Evolutionary conservation across 2,888 invertebrate genomes (phyloP).

Genomic region (Brachylomia viminalis): DNA sequence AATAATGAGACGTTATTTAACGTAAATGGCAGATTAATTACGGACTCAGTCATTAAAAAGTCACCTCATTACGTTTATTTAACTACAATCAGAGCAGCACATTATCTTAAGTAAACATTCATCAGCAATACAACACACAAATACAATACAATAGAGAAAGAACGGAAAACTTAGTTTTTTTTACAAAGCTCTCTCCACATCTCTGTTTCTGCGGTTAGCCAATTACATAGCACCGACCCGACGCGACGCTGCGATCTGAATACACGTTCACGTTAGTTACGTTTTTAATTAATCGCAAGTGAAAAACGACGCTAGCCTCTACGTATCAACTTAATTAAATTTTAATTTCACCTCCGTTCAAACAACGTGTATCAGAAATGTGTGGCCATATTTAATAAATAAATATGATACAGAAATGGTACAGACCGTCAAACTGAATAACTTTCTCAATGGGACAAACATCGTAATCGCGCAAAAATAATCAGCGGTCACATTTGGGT

Average conservation of each 20-base stretch:
- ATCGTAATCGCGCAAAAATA: not conserved
- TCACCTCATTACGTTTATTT: not conserved
- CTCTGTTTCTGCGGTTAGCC: not conserved
- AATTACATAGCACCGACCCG: not conserved
- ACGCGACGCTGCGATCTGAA: slow-evolving; percentile 18
- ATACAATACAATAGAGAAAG: slow-evolving; percentile 6
- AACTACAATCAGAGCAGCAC: not conserved
- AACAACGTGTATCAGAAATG: not conserved
- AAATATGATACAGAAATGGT: too few species aligned
- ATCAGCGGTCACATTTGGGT: too few species aligned
- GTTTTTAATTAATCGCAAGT: slow-evolving; percentile 50
- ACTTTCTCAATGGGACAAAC: not conserved
- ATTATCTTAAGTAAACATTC: not conserved
- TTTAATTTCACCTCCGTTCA: slow-evolving; percentile 31
- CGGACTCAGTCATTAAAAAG: not conserved
- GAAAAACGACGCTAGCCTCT: slow-evolving; percentile 31
- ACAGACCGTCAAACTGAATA: not conserved
- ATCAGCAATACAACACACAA: too few species aligned
- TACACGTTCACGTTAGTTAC: slow-evolving; percentile 23
- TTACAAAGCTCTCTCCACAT: not conserved
- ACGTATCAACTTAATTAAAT: slow-evolving; percentile 41
- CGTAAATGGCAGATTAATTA: not conserved
- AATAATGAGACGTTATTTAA: not conserved
- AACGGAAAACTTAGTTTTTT: not conserved
- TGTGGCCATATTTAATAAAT: not conserved